These are phyloP conservation scores for Toxotes jaculatrix DNA, from an alignment of 2,113 vertebrate genomes.

Conservation along the genomic window DNA sequence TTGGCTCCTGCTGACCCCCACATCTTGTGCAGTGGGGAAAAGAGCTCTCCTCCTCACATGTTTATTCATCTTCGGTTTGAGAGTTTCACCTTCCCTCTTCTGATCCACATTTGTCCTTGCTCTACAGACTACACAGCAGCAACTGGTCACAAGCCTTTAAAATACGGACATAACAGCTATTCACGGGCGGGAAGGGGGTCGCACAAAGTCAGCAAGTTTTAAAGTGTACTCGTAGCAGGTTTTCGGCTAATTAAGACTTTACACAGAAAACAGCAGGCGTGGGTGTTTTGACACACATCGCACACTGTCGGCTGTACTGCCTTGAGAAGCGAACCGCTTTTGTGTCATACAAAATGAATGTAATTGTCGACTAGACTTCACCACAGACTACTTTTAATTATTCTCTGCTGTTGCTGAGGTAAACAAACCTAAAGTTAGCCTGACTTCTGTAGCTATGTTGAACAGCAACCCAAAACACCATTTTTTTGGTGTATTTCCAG, in stretches of 20 bases:
- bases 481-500: too few relatives aligned
- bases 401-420: too few relatives aligned
- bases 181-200: neutral
- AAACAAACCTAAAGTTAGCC: too few relatives aligned
- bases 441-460: too few relatives aligned
- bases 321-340: too few relatives aligned
- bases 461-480: too few relatives aligned
- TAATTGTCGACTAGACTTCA: too few relatives aligned
- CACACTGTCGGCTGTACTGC: too few relatives aligned
- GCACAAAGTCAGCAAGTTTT: neutral
- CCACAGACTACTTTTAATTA: too few relatives aligned
- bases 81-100: slow-evolving; percentile 17
- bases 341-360: too few relatives aligned
- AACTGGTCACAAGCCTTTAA: neutral
- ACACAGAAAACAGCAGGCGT: too few relatives aligned
- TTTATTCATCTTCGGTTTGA: slow-evolving; percentile 19
- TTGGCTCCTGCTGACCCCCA: slow-evolving; percentile 4
- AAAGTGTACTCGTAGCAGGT: neutral
- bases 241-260: neutral
- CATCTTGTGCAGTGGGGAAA: slow-evolving; percentile 7
- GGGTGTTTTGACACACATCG: too few relatives aligned
- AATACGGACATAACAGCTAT: neutral
- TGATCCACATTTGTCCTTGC: neutral
- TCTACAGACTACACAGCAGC: neutral
- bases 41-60: neutral